Evolutionary conservation across 1,140 invertebrate species (phyloP).

Genomic region (Spodoptera frugiperda): DNA sequence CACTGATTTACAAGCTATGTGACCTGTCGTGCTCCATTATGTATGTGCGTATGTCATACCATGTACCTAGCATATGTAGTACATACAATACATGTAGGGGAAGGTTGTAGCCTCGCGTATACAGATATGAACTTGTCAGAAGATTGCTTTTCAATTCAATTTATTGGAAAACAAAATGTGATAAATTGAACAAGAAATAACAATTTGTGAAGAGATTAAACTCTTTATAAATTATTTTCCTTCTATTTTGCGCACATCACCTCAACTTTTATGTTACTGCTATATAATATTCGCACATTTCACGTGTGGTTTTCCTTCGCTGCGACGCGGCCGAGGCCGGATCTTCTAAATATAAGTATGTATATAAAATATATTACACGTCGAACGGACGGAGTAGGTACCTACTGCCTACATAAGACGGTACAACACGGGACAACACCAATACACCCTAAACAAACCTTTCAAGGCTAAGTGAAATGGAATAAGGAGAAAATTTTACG

Average conservation of each 20-base stretch:
- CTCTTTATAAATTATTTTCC: not conserved
- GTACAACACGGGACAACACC: not conserved
- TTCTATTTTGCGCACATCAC: not conserved
- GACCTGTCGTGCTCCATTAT: conserved; percentile 53
- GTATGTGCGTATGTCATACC: conserved; percentile 23
- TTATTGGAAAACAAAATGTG: too few relatives aligned
- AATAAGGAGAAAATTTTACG: not conserved
- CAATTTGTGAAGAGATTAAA: too few relatives aligned
- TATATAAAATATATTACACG: conserved; percentile 58
- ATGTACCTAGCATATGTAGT: not conserved
- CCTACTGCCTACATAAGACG: too few relatives aligned
- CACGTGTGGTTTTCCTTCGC: conserved; percentile 61
- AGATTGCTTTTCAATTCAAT: too few relatives aligned
- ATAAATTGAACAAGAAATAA: too few relatives aligned
- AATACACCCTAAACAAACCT: not conserved
- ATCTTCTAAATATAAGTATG: conserved; percentile 74
- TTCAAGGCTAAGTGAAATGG: not conserved
- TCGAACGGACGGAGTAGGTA: conserved; percentile 11
- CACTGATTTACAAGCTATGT: conserved; percentile 60
- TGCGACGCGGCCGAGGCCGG: conserved; percentile 55
- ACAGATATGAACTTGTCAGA: too few relatives aligned
- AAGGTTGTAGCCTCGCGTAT: not conserved
- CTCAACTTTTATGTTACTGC: not conserved
- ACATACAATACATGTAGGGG: not conserved
- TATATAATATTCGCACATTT: conserved; percentile 26